These are phyloP conservation scores for Euwallacea fornicatus DNA, from an alignment of 1,140 invertebrate species.

Conservation along the genomic window DNA sequence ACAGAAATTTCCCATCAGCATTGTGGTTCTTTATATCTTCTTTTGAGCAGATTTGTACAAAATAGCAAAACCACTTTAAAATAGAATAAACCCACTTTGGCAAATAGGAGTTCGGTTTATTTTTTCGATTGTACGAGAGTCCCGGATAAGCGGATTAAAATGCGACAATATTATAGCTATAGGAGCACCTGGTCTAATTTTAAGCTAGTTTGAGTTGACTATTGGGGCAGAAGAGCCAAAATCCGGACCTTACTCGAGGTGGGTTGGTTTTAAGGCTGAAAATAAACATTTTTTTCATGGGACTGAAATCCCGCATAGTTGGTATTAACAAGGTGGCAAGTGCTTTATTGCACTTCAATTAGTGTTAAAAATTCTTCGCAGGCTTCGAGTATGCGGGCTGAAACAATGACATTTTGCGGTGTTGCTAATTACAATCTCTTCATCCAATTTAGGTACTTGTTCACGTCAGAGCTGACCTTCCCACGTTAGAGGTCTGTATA, in stretches of 20 bases:
- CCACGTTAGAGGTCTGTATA: constrained; percentile 1
- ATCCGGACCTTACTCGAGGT: constrained; percentile 14
- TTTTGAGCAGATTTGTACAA: background rate
- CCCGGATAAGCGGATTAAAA: constrained; percentile 32
- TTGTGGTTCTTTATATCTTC: too few species aligned
- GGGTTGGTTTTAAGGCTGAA: background rate
- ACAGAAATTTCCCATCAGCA: too few species aligned
- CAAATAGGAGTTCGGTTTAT: constrained; percentile 28
- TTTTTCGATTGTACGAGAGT: constrained; percentile 32
- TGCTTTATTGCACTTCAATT: constrained; percentile 15
- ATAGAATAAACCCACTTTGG: constrained; percentile 27
- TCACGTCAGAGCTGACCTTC: constrained; percentile 9
- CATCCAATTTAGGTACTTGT: constrained; percentile 20
- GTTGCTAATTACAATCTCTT: constrained; percentile 20
- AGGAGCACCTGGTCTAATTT: constrained; percentile 36
- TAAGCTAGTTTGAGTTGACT: constrained; percentile 29
- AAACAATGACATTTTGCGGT: constrained; percentile 23
- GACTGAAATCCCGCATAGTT: constrained; percentile 9
- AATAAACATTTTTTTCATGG: background rate
- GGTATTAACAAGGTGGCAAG: constrained; percentile 3
- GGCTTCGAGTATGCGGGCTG: constrained; percentile 24
- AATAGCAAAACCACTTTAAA: constrained; percentile 35
- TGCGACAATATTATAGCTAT: constrained; percentile 34
- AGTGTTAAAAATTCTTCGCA: constrained; percentile 25
- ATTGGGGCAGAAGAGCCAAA: constrained; percentile 19